Evolutionary conservation across 2,888 invertebrate genomes (phyloP).

Genomic region (Tetanocera ferruginea): DNA sequence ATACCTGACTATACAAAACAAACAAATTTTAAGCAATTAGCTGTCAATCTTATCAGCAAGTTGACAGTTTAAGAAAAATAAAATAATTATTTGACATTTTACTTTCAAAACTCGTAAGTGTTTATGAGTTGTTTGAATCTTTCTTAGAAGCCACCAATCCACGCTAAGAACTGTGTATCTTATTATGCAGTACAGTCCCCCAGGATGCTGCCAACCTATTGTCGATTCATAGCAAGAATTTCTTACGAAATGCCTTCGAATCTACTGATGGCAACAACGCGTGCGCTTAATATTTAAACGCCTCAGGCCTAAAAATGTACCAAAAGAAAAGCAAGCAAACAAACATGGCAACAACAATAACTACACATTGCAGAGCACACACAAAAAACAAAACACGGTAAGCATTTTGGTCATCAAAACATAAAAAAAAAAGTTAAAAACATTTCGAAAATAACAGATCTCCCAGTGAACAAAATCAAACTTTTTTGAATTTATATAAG

Average conservation of each 20-base stretch:
- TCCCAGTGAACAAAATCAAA: too few relatives aligned
- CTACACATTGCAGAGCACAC: not conserved
- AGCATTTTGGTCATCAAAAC: not conserved
- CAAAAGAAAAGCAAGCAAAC: not conserved
- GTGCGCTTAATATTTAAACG: slow-evolving; percentile 4
- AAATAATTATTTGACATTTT: too few relatives aligned
- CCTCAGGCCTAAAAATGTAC: not conserved
- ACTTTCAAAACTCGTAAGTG: too few relatives aligned
- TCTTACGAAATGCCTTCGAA: not conserved
- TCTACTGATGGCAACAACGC: not conserved
- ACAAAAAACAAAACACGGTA: not conserved
- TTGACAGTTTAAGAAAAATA: too few relatives aligned
- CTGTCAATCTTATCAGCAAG: too few relatives aligned
- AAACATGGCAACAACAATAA: not conserved
- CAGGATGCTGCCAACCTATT: not conserved
- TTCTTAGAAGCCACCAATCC: too few relatives aligned
- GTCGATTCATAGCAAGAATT: not conserved
- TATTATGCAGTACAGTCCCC: not conserved
- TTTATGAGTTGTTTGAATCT: too few relatives aligned
- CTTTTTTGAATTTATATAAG: too few relatives aligned
- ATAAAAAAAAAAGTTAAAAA: not conserved
- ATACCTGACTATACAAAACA: too few relatives aligned
- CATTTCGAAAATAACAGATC: slow-evolving; percentile 27
- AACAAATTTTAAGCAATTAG: too few relatives aligned
- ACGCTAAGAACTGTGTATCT: not conserved